Base-by-base conservation (phyloP, 2,113 vertebrate species). In the Rhinoderma darwinii region DNA sequence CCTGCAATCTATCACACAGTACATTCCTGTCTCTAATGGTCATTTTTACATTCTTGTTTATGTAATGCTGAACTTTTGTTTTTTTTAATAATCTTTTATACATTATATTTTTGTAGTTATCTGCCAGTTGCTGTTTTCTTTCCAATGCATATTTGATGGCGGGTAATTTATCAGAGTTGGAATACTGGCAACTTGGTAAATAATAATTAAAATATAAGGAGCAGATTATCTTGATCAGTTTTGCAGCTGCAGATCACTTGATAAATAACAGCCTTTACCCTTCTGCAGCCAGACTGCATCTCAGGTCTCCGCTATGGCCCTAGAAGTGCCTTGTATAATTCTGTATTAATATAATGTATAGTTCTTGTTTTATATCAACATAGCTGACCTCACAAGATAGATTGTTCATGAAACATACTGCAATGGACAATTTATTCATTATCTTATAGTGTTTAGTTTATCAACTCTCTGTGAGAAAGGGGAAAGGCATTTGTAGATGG, bases 371-470 rank as follows among this genome's bases (percentile, higher is more conserved):
- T 37, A 32, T 17, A n/a, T 22, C 63, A 63, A 68, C 59, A 47
- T 61, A 30, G 43, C 30, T 70, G 44, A 84, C 50, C 68, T 84
- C 50, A 74, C 73, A 25, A 22, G 35, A 72, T 44, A 74, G 43
- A 56, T 73, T 84, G 66, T 84, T 61, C 44, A 18, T 75, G 25
- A 43, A 35, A 39, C 59, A 9, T 44, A n/a, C 30, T 7, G 66
- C 43, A 39, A n/a, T 30, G 35, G 83, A 84, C 51, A 41, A n/a
- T 54, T 35, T 72, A 39, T 72, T n/a, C 81, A 35, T 70, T 84
- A 90, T 89, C 87, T 86, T 84, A 56, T 82, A 77, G 90, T 90
- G 90, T 79, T 41, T 90, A 88, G 63, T 91, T 89, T 91, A 61
- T 75, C 7, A 30, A 32, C 27, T 47, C 41, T 41, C 35, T 43